Conservation (phyloP, 2,797 vertebrate genomes). For the Diplodus puntazzo region DNA sequence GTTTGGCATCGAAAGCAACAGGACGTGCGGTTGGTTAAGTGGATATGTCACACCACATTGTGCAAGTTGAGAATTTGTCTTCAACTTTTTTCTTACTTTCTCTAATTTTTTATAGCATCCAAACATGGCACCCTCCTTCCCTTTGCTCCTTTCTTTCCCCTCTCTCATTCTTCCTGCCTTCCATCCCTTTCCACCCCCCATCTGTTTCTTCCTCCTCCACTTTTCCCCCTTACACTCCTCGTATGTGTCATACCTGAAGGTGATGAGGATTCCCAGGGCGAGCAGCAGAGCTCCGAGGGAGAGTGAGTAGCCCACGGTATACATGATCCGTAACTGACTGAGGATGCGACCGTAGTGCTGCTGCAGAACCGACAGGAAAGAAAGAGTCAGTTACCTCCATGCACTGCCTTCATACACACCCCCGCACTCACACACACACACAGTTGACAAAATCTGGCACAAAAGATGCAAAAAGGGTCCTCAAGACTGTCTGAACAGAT, state of each 20-base stretch:
- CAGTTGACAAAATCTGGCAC: background rate
- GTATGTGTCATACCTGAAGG: constrained; percentile 86
- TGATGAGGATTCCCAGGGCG: constrained; percentile 86
- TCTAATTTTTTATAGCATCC: background rate
- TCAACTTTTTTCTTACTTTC: background rate
- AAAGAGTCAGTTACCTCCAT: background rate
- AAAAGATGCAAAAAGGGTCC: background rate
- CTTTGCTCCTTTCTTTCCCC: background rate
- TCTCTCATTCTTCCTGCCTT: background rate
- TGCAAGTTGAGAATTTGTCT: no score
- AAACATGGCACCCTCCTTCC: background rate
- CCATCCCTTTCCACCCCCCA: background rate
- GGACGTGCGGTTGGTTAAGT: no score
- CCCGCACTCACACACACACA: background rate
- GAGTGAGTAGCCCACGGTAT: constrained; percentile 91
- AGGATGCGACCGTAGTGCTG: constrained; percentile 87
- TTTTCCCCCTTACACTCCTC: no score
- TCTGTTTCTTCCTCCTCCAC: background rate
- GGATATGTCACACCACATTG: no score
- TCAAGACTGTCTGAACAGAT: constrained; percentile 26
- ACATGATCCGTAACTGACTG: constrained; percentile 88
- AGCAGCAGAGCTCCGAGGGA: constrained; percentile 88
- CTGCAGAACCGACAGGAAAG: constrained; percentile 55
- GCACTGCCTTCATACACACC: background rate
- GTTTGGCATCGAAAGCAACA: no score